A percentile compares a stretch with the other conserved stretches of the same genome.
Evolutionary conservation across 1,140 invertebrate species (phyloP).

Genomic region (Caerostris extrusa): DNA sequence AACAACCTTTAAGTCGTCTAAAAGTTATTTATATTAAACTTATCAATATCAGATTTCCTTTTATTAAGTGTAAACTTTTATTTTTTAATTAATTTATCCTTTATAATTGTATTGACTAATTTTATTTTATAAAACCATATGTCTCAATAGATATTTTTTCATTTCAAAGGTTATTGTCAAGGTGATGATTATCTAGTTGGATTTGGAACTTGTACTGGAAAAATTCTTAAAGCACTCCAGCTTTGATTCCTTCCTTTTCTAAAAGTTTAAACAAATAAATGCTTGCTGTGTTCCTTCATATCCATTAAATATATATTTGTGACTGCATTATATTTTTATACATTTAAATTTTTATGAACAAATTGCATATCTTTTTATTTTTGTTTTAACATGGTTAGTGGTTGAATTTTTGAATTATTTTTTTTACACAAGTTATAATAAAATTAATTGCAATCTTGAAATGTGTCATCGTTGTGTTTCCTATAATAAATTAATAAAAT

Average conservation of each 20-base stretch:
- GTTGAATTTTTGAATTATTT: not conserved
- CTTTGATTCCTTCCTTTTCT: not conserved
- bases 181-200: slow-evolving; percentile 91
- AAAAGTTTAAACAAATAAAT: too few species aligned
- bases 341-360: not conserved
- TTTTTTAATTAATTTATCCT: not conserved
- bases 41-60: too few species aligned
- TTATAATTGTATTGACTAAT: not conserved
- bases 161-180: slow-evolving; percentile 88
- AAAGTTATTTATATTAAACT: too few species aligned
- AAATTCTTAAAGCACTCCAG: slow-evolving; percentile 88
- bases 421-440: too few species aligned
- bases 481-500: too few species aligned
- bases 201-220: slow-evolving; percentile 94
- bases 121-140: not conserved
- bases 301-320: not conserved
- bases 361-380: too few species aligned
- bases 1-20: too few species aligned
- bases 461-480: too few species aligned
- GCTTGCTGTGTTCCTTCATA: not conserved
- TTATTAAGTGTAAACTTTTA: too few species aligned
- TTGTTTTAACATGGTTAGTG: not conserved
- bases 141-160: not conserved
- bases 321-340: not conserved
- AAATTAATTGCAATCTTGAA: too few species aligned